Base-by-base conservation (phyloP, 23 tunicate genomes). In the Trididemnum nubilum region DNA sequence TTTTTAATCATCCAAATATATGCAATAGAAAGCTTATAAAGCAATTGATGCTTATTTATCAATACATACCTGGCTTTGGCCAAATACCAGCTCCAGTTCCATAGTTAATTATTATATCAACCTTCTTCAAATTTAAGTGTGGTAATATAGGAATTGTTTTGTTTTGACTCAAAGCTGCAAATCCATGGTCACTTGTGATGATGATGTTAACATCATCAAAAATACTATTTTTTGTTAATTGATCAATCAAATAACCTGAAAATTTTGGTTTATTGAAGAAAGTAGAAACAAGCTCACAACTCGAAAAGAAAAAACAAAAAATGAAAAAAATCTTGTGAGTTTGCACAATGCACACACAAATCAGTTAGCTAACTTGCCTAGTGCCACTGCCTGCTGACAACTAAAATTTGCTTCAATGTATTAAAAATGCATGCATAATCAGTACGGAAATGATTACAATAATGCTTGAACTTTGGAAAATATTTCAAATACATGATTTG, bases 111-210 rank as follows among this genome's bases (percentile, higher is more conserved):
- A 83, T 28, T 0, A 36, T 76, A 33, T 86, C 83, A n/a, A 71
- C 51, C 35, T 83, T 29, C 29, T 35, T 79, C 61, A 65, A 23
- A 36, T 96, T 88, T 32, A 90, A 9, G 58, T 86, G 79, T 28
- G 85, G 83, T 0, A 72, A 72, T 2, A 92, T 36, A 12, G 89
- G 61, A 24, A 87, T 69, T 12, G 80, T 82, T 65, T 86, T 79
- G 0, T 54, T 57, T 65, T 87, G 67, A 35, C 59, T 79, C 59
- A 92, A 59, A 26, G 69, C 7, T 34, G 92, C 75, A 88, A 92
- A 82, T 57, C 97, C 97, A 78, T 92, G 97, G 63, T 92, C 97
- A 79, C 97, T 92, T 24, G 97, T 92, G 34, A 92, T 92, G 28
- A 92, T 92, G 3, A 92, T 86, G 67, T 92, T 87, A 22, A 92